A percentile compares a stretch with the other conserved stretches of the same genome.
Conservation (phyloP, 2,797 vertebrate species). For the Harpagifer antarcticus region DNA sequence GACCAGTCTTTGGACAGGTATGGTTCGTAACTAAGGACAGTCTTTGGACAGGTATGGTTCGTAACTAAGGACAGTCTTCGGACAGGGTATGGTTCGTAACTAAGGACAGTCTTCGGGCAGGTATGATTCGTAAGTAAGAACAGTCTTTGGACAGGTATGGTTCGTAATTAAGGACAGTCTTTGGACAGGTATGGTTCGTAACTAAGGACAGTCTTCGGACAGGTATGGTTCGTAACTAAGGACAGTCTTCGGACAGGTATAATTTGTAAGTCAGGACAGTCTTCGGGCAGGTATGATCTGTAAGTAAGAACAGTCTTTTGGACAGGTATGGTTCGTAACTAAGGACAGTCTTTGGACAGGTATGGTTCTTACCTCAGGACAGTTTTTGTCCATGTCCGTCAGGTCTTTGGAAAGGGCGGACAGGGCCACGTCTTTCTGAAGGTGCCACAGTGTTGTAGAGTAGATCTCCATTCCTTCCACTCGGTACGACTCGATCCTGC, state of each 20-base stretch:
- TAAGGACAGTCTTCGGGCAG: too few species aligned
- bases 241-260: too few species aligned
- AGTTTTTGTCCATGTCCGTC: constrained; percentile 99
- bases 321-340: neutral
- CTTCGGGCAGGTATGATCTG: too few species aligned
- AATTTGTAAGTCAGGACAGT: too few species aligned
- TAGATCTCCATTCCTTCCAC: constrained; percentile 99
- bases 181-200: constrained; percentile 82
- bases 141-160: neutral
- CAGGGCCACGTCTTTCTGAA: constrained; percentile 97
- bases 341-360: neutral
- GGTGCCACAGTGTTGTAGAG: constrained; percentile 97
- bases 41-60: neutral
- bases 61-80: constrained; percentile 65
- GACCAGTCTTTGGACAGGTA: too few species aligned
- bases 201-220: constrained; percentile 98
- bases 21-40: too few species aligned
- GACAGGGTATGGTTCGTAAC: neutral
- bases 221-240: too few species aligned
- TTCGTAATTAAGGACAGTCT: constrained; percentile 95
- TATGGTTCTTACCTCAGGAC: constrained; percentile 89
- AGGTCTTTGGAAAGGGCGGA: constrained; percentile 97
- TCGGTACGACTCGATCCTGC: constrained; percentile 94
- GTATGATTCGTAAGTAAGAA: neutral
- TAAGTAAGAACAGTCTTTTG: too few species aligned